Evolutionary conservation across 2,888 invertebrate genomes (phyloP), one percentile per base, ranked within the genome.

Genomic region (Hemaris fuciformis): DNA sequence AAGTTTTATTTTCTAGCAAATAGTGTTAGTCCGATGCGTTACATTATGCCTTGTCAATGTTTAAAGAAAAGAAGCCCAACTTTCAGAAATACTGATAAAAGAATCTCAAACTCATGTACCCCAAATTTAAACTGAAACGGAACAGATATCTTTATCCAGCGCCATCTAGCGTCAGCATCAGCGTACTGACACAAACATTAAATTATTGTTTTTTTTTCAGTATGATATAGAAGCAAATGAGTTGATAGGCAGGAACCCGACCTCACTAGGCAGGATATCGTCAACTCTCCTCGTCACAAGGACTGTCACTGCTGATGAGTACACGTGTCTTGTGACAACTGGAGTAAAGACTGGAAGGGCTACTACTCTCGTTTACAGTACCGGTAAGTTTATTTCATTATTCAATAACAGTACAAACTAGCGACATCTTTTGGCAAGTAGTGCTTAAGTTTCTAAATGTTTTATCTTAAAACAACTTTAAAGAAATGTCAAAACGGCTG

Each of bases 241-340:
- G 57, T 79, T 95, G 20, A 88, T 93, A 61, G 93, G 94, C 66
- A 87, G 88, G 1, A 93, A 88, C 67, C 89, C 87, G 0, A 80
- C 82, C 3, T 95, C 95, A 0, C 82, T 96, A 31, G 96, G 95
- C 0, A 94, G 95, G 53, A 94, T 97, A 2, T 89, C 93, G 25
- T 96, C 97, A 0, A 95, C 96, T 0, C 94, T 98, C 56, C 93
- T 96, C 18, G 93, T 98, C 63, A 95, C 97, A 70, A 93, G 95
- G 57, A 85, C 95, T 0, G 93, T 94, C 0, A 89, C 91, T 1
- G 94, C 95, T 57, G 94, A 95, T 64, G 95, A 94, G 42, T 97
- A 97, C 84, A 95, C 96, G 0, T 98, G 98, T 74, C 93, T 96
- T 0, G 97, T 96, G 0, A 91, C 93, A 1, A 86, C 95, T 0